phyloP scores from a whole-genome alignment of 2,113 vertebrate species.

The Amazona vittata region DNA sequence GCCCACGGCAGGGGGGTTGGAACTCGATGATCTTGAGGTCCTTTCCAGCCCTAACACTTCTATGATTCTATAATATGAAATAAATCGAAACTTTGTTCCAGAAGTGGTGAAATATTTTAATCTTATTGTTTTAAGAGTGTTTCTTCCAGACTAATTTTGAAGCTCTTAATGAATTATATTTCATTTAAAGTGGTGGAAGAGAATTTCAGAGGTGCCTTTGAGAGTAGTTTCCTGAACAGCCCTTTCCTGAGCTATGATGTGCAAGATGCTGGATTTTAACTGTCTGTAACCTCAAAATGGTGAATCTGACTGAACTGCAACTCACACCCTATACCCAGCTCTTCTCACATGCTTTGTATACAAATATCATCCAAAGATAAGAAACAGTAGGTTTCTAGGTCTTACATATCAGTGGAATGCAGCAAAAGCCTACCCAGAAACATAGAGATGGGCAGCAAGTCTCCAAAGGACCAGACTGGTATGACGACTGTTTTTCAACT shows the following conservation, averaged over 20 bases:
- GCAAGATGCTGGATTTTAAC: background rate
- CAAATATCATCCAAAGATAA: background rate
- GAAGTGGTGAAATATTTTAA: background rate
- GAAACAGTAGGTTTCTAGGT: background rate
- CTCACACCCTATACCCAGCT: background rate
- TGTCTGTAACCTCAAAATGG: background rate
- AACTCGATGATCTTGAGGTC: too few relatives aligned
- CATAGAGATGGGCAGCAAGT: rapidly evolving
- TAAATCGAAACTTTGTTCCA: background rate
- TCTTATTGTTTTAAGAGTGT: background rate
- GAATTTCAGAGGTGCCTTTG: background rate
- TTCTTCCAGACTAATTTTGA: background rate
- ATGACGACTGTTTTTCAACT: background rate
- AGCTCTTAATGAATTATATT: background rate
- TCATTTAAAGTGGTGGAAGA: background rate
- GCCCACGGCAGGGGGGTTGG: too few relatives aligned
- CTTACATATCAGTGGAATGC: background rate
- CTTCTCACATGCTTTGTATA: background rate
- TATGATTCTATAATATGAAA: background rate
- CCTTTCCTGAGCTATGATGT: background rate
- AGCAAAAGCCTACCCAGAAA: background rate
- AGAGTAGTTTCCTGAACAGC: background rate
- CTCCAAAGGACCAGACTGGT: background rate
- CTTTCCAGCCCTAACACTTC: too few relatives aligned
- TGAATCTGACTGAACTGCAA: background rate